Evolutionary conservation across 2,797 vertebrate species (phyloP), one percentile per base, ranked within the genome.

Genomic region (Spheniscus humboldti): DNA sequence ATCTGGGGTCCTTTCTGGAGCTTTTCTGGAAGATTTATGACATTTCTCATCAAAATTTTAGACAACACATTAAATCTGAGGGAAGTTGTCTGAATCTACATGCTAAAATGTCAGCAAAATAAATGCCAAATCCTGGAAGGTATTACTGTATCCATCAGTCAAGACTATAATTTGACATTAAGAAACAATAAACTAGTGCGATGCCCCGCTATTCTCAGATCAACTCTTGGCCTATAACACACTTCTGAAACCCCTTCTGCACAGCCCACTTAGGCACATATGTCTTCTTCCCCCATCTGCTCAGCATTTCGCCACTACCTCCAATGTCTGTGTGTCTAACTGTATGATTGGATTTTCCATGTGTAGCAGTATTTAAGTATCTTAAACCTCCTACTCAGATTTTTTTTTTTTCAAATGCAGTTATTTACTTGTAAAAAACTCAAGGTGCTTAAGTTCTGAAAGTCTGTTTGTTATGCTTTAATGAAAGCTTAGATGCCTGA

Each of bases 211-310:
- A 82, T 63, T 87, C 52, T 93, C 59, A 87, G 48, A 79, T 88
- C 69, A 90, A 18, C 59, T 94, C 43, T 69, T 90, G 48, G 43
- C 63, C 83, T 25, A 45, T 69, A 73, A 76, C 63, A 78, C n/a
- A 85, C 48, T 87, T 76, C 52, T 84, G 53, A 82, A 94, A 90
- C 67, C 86, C 11, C 11, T 93, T 96, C 60, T 86, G 50, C 67
- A 88, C 64, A 94, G 55, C 69, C 55, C 52, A 81, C 80, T 86
- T 90, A 93, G 23, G 23, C 55, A 80, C 90, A 91, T 83, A 95
- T 82, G 86, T 75, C 53, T 35, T 90, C 22, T 97, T 89, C 50
- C 60, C 30, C 76, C 84, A 83, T 93, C 83, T 95, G 86, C 75
- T 97, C 77, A 87, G 37, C n/a, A 60, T 63, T 85, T 95, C 60